Percentiles rank a stretch among this genome's conserved stretches.
phyloP scores from a whole-genome alignment of 1,140 invertebrate species.

The Calycopis cecrops region DNA sequence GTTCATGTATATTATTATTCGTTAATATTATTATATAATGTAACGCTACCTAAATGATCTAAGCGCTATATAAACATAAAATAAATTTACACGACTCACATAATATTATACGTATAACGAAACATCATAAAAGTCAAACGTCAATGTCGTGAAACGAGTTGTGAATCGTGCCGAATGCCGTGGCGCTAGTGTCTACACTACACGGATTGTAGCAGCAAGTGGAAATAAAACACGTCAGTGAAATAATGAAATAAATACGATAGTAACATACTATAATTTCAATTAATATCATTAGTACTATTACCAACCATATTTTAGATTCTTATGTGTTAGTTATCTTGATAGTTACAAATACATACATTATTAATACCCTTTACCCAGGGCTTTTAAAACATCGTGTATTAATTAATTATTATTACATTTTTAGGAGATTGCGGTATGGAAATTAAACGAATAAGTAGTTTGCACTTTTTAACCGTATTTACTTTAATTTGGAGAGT shows the following conservation, averaged over 20 bases:
- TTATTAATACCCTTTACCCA: neutral
- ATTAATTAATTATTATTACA: slow-evolving; percentile 16
- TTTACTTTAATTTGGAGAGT: slow-evolving; percentile 33
- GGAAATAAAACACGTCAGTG: slow-evolving; percentile 51
- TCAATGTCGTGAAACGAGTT: slow-evolving; percentile 8
- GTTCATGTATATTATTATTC: too few relatives aligned
- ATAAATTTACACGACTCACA: too few relatives aligned
- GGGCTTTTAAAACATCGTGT: neutral
- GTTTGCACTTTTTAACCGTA: slow-evolving; percentile 26
- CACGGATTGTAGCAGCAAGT: slow-evolving; percentile 36
- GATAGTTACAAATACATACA: neutral
- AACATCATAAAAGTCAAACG: neutral
- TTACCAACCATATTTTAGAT: too few relatives aligned
- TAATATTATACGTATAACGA: neutral
- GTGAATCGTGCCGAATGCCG: neutral
- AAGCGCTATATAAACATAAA: too few relatives aligned
- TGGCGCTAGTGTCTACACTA: slow-evolving; percentile 21
- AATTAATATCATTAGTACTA: neutral
- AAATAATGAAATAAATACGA: slow-evolving; percentile 21
- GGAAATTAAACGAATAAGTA: slow-evolving; percentile 19
- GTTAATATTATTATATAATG: too few relatives aligned
- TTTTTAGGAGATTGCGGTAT: slow-evolving; percentile 32
- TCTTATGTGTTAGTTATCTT: too few relatives aligned
- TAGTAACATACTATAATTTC: slow-evolving; percentile 1
- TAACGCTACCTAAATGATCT: too few relatives aligned